Evolutionary conservation across 23 tunicate species (phyloP), one percentile per base, ranked within the genome.

Genomic region (Ascidia mentula): DNA sequence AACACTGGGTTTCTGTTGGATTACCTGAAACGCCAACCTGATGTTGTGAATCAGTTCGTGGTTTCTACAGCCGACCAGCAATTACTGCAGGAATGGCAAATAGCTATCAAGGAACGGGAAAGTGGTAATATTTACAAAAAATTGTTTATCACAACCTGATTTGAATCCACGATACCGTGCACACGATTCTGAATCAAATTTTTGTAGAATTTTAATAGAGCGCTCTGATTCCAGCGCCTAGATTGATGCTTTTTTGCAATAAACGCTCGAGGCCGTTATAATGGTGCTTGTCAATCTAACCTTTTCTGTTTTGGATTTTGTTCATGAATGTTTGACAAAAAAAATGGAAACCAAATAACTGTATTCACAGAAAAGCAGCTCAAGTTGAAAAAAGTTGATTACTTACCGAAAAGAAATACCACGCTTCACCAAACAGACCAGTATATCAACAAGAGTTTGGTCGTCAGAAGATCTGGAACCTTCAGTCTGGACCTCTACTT

Each of bases 391-490:
- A 53, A 53, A 28, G 15, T 95, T 45, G 95, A 95, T 36, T 95
- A 81, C 46, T 38, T 77, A 69, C 82, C 85, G 40, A 73, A 77
- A 34, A 79, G 82, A 38, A 95, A 95, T 72, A 30, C 74, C 38
- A 13, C 22, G 15, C 30, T 31, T 37, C 88, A 89, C 40, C 84
- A 80, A 28, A 95, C 99, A 9, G 82, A 80, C 60, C 22, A 35
- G 32, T 95, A 89, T 78, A 79, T 53, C 20, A 82, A 95, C 82
- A 89, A 78, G 32, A 72, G 72, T 22, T 61, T 95, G 82, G 85
- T 95, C 1, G 38, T 89, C 13, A 78, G 99, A 42, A 77, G 99
- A 72, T 85, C 96, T 30, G 88, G 79, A 32, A 59, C 71, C 18
- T 85, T 95, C 40, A 74, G 78, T 26, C 53, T 95, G 26, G 89